Percentiles rank a stretch among this genome's conserved stretches.
Conservation (phyloP, 2,113 vertebrate species). For the Acrocephalus kingi region DNA sequence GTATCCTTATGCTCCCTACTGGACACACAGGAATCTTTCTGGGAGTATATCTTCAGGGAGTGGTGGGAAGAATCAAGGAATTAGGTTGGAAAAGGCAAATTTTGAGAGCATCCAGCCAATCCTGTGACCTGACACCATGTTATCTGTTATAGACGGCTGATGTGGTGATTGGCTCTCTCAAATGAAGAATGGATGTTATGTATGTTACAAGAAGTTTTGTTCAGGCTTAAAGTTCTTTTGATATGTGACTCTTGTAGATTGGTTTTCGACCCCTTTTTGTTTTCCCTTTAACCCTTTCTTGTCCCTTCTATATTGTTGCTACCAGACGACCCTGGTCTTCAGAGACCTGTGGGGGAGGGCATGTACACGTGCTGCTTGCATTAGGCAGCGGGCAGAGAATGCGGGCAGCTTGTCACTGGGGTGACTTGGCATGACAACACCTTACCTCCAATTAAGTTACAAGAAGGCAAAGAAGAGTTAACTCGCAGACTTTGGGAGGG, state of each 20-base stretch:
- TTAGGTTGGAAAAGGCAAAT: neutral
- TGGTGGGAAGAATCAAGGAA: neutral
- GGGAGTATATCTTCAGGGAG: fast-evolving
- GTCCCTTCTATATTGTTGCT: neutral
- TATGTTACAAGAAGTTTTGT: neutral
- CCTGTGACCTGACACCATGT: neutral
- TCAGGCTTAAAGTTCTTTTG: neutral
- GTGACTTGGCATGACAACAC: neutral
- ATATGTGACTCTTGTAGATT: neutral
- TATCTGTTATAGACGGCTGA: neutral
- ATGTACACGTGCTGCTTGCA: neutral
- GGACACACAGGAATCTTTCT: neutral
- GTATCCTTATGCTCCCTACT: fast-evolving
- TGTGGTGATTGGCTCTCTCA: neutral
- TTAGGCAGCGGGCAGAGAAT: neutral
- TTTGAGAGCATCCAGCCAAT: neutral
- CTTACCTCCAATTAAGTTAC: neutral
- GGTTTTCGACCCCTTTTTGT: neutral
- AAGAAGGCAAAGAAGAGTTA: neutral
- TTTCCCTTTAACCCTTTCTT: neutral
- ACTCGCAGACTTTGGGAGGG: neutral
- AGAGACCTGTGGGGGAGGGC: neutral
- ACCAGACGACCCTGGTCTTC: neutral
- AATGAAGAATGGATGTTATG: neutral
- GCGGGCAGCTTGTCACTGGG: neutral